Conservation (phyloP, 2,113 vertebrate species). For the Scortum barcoo region DNA sequence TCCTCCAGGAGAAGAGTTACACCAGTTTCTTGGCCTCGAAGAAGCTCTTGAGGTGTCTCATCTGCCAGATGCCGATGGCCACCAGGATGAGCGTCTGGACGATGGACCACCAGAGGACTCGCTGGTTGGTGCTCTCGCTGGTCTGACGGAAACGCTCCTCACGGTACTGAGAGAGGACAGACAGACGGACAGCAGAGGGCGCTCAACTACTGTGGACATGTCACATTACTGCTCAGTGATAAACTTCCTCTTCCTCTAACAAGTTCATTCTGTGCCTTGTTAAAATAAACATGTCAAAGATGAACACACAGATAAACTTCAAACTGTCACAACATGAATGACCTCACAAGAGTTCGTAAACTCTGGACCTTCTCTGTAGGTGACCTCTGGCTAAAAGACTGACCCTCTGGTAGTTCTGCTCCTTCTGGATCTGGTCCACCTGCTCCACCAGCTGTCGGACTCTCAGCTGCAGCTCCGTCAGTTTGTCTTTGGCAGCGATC, state of each 20-base stretch:
- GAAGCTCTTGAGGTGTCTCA: slow-evolving; percentile 95
- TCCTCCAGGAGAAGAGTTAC: slow-evolving; percentile 65
- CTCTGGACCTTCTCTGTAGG: not conserved
- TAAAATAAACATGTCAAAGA: too few relatives aligned
- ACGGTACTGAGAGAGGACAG: slow-evolving; percentile 85
- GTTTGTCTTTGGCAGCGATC: slow-evolving; percentile 94
- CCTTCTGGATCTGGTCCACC: slow-evolving; percentile 95
- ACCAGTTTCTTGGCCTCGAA: slow-evolving; percentile 96
- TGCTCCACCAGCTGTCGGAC: slow-evolving; percentile 93
- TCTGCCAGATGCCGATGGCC: slow-evolving; percentile 94
- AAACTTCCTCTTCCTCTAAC: too few relatives aligned
- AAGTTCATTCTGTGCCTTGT: too few relatives aligned
- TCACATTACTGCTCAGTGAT: too few relatives aligned
- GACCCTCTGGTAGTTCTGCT: slow-evolving; percentile 95
- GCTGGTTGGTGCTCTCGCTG: slow-evolving; percentile 94
- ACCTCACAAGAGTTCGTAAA: too few relatives aligned
- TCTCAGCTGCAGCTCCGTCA: slow-evolving; percentile 91
- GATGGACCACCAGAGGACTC: slow-evolving; percentile 96
- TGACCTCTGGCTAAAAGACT: slow-evolving; percentile 42
- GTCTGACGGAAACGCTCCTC: slow-evolving; percentile 94
- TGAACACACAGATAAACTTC: too few relatives aligned
- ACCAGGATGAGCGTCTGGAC: slow-evolving; percentile 94
- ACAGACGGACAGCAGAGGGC: not conserved
- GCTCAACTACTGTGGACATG: too few relatives aligned
- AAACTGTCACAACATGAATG: too few relatives aligned